A percentile compares a stretch with the other conserved stretches of the same genome.
phyloP scores from a whole-genome alignment of 2,888 invertebrate species.

The Tromatobia lineatoria region DNA sequence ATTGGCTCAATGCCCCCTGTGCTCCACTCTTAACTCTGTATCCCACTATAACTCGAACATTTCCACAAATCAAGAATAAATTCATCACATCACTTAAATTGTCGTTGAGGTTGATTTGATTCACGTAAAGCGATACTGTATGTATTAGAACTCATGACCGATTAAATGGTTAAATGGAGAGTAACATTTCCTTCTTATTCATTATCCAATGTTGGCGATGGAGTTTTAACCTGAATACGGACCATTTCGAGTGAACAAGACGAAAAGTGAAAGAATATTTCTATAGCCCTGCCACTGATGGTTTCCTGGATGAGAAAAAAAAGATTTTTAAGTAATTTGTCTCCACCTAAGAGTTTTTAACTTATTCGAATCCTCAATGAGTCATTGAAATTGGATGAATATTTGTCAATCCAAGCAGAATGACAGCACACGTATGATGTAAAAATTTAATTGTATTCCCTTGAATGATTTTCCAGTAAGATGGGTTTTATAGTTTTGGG shows the following conservation, averaged over 20 bases:
- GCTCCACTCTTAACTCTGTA: constrained; percentile 30
- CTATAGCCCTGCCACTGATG: too few species aligned
- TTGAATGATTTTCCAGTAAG: neutral
- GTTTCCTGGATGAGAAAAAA: too few species aligned
- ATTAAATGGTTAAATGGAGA: neutral
- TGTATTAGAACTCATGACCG: neutral
- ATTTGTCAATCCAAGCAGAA: too few species aligned
- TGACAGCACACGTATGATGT: too few species aligned
- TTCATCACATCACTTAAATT: constrained; percentile 41
- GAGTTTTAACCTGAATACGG: neutral
- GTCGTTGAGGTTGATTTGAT: constrained; percentile 28
- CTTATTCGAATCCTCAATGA: neutral
- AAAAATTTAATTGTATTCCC: neutral
- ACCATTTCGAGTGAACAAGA: neutral
- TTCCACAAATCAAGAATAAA: constrained; percentile 27
- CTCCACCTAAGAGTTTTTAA: neutral
- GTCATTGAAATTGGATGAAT: too few species aligned
- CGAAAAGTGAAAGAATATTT: too few species aligned
- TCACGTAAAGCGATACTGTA: constrained; percentile 29
- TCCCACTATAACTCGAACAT: constrained; percentile 26
- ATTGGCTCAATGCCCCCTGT: constrained; percentile 64
- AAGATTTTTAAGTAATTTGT: neutral
- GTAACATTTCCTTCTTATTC: neutral
- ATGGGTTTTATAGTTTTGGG: neutral
- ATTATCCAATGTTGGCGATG: neutral